Evolutionary conservation across 2,888 invertebrate species (phyloP), one percentile per base, ranked within the genome.

Genomic region (Tyria jacobaeae): DNA sequence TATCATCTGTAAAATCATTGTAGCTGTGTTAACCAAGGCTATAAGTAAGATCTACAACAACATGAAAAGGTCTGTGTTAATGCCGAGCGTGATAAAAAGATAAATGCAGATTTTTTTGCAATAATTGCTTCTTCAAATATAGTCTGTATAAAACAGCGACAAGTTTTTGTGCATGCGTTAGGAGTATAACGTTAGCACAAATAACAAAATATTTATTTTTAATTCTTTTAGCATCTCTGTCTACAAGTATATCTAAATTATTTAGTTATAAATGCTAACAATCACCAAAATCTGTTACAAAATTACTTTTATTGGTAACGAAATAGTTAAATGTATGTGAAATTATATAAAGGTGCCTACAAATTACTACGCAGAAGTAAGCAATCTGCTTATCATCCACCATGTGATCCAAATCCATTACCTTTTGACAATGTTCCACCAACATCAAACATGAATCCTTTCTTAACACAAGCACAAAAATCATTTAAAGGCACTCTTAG

Each of bases 381-480:
- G 34, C 52, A 34, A 60, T 60, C 56, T 35, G 47, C 41, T 39
- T 60, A 48, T 60, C 56, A 47, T 34, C 51, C 17, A 10, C 37
- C 48, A 57, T 35, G 44, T 52, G 41, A 62, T 50, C 50, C 48
- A 62, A 73, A 64, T 62, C 64, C 62, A 67, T 58, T 63, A 63
- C 64, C 56, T 57, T 60, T 63, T 64, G 64, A 60, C 60, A 70
- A 64, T 64, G 48, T 58, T 60, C 61, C 50, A 70, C 65, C 64
- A 68, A 67, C 65, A 70, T 68, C 58, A 60, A 64, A 72, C 64
- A 71, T 68, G 60, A 71, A 69, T 73, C 67, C 51, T 57, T 66
- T 75, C 73, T 73, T 70, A 74, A 71, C 74, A 70, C 73, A 78
- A 78, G 75, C 76, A 75, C 75, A 76, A 75, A 76, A 80, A 81